Percentiles rank a stretch among this genome's conserved stretches.
phyloP scores from a whole-genome alignment of 2,113 vertebrate species.

The Semnornis frantzii region DNA sequence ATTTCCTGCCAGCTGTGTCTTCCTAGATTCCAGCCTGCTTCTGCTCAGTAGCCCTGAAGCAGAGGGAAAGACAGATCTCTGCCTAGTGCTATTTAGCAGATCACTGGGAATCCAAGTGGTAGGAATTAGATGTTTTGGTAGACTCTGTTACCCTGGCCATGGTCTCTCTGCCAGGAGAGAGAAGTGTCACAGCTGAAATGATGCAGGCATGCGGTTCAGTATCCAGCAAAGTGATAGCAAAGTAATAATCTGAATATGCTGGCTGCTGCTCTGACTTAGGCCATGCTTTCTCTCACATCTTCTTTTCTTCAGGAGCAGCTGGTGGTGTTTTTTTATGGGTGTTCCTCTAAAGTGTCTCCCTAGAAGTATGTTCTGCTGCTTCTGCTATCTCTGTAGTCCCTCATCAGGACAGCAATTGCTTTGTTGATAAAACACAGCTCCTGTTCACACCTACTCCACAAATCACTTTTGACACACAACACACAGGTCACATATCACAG shows the following conservation, averaged over 20 bases:
- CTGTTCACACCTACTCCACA: conserved; percentile 29
- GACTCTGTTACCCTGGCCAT: neutral
- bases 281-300: neutral
- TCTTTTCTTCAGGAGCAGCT: neutral
- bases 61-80: neutral
- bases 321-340: neutral
- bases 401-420: neutral
- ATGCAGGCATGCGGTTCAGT: neutral
- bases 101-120: neutral
- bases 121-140: neutral
- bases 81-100: neutral
- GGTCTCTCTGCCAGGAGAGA: neutral
- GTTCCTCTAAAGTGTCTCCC: neutral
- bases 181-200: neutral
- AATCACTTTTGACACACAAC: neutral
- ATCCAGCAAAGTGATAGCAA: neutral
- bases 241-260: neutral
- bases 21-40: neutral
- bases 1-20: neutral
- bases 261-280: neutral
- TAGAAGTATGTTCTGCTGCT: neutral
- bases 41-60: neutral
- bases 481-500: rapidly evolving
- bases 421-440: conserved; percentile 24
- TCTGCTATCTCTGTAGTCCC: neutral